phyloP scores from a whole-genome alignment of 2,113 vertebrate species.

The Onychorhynchus coronatus region DNA sequence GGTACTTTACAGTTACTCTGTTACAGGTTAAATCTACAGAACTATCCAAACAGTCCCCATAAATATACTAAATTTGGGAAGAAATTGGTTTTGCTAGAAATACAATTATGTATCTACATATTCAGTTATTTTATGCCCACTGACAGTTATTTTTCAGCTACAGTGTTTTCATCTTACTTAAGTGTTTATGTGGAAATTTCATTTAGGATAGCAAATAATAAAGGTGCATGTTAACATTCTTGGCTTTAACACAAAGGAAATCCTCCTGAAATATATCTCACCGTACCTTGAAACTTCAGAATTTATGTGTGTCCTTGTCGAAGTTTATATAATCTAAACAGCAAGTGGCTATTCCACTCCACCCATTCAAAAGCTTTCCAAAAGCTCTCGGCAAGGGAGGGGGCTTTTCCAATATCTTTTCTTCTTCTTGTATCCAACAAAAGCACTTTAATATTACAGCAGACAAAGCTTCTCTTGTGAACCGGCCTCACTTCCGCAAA shows the following conservation, averaged over 20 bases:
- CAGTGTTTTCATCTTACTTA: not conserved
- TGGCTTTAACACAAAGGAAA: not conserved
- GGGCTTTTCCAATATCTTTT: not conserved
- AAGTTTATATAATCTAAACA: constrained; percentile 25
- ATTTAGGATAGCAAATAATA: constrained; percentile 4
- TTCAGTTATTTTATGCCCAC: constrained; percentile 17
- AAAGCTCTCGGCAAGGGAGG: not conserved
- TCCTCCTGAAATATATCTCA: not conserved
- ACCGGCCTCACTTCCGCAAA: not conserved
- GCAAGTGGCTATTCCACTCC: not conserved
- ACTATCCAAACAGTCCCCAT: not conserved
- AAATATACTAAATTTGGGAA: constrained; percentile 10
- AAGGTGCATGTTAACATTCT: not conserved
- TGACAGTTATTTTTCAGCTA: constrained; percentile 11
- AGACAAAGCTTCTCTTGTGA: constrained; percentile 14
- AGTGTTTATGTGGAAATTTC: not conserved
- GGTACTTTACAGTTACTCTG: not conserved
- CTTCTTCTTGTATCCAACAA: not conserved
- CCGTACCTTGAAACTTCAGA: not conserved
- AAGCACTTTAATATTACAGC: not conserved
- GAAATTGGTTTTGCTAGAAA: constrained; percentile 37
- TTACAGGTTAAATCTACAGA: not conserved
- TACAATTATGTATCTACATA: constrained; percentile 5
- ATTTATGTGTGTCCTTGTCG: not conserved
- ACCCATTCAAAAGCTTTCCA: constrained; percentile 18